phyloP scores from a whole-genome alignment of 2,888 invertebrate genomes.

The Pyrrhosoma nymphula region DNA sequence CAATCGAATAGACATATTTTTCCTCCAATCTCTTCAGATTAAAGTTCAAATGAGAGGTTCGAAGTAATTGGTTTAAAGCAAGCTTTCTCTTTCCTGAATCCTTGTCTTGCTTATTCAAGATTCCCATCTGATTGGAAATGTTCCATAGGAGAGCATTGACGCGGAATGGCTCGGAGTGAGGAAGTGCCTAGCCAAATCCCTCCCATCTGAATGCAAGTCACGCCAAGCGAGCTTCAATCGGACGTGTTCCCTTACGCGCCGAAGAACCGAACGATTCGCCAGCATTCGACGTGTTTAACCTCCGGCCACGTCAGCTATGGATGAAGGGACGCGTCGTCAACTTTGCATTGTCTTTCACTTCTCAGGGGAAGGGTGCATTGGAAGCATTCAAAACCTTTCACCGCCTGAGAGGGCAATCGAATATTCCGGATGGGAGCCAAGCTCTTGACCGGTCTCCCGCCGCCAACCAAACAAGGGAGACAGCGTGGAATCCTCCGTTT shows the following conservation, averaged over 20 bases:
- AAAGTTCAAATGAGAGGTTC: too few relatives aligned
- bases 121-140: too few relatives aligned
- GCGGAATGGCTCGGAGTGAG: too few relatives aligned
- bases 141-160: too few relatives aligned
- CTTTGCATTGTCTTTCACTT: background rate
- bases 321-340: background rate
- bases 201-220: background rate
- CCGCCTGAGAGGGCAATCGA: background rate
- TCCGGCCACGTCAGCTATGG: background rate
- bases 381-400: background rate
- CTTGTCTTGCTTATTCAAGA: too few relatives aligned
- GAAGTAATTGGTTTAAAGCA: too few relatives aligned
- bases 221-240: background rate
- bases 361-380: background rate
- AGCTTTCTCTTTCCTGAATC: too few relatives aligned
- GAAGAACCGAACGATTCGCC: background rate
- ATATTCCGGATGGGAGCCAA: constrained; percentile 3
- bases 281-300: background rate
- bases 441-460: background rate
- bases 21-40: too few relatives aligned
- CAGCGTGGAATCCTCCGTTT: constrained; percentile 4
- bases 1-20: too few relatives aligned
- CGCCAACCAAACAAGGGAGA: constrained; percentile 15
- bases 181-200: background rate
- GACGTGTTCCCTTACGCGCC: background rate